Conservation (phyloP, 2,113 vertebrate species). For the Leptodactylus fuscus region DNA sequence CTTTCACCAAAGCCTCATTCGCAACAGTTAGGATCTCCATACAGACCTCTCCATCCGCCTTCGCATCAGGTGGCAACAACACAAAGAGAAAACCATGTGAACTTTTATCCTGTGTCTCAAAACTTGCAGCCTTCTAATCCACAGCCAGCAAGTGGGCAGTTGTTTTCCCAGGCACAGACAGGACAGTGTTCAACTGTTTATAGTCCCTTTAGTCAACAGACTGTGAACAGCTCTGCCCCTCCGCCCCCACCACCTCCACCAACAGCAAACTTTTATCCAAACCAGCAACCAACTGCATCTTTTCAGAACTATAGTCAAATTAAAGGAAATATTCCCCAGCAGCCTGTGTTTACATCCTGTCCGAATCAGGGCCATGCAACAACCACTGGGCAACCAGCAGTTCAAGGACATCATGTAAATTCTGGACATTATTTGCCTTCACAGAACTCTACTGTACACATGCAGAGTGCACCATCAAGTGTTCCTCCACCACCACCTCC, state of each 20-base stretch:
- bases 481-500: conserved; percentile 74
- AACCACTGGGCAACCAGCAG: conserved; percentile 70
- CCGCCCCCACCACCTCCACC: conserved; percentile 77
- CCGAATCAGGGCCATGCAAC: conserved; percentile 79
- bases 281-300: conserved; percentile 80
- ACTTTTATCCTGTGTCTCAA: conserved; percentile 74
- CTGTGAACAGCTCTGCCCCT: conserved; percentile 73
- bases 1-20: conserved; percentile 82
- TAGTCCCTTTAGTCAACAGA: conserved; percentile 76
- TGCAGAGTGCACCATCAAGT: conserved; percentile 67
- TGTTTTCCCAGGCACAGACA: conserved; percentile 74
- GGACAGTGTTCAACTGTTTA: conserved; percentile 77
- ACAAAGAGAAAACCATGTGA: conserved; percentile 76
- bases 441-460: conserved; percentile 73
- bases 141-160: conserved; percentile 67
- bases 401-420: conserved; percentile 76
- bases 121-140: conserved; percentile 69
- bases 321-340: conserved; percentile 76
- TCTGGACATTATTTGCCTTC: conserved; percentile 78
- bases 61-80: conserved; percentile 77
- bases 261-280: conserved; percentile 78
- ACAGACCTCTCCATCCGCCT: conserved; percentile 78
- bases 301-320: conserved; percentile 79
- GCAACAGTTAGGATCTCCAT: conserved; percentile 78
- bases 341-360: conserved; percentile 78